phyloP scores from a whole-genome alignment of 2,113 vertebrate genomes.

The Laterallus jamaicensis region DNA sequence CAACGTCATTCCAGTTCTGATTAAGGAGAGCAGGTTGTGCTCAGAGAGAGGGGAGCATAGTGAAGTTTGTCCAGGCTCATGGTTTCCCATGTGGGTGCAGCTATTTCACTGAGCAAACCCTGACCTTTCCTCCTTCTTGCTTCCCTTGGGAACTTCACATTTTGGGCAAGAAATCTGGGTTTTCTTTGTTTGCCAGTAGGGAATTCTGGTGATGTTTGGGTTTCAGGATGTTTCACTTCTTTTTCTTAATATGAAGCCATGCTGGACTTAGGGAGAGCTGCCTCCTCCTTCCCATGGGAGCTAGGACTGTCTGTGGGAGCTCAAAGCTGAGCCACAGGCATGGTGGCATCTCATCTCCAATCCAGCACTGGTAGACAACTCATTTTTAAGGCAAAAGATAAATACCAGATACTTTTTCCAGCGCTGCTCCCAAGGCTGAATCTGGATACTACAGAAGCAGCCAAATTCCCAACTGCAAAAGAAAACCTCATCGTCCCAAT shows the following conservation, averaged over 20 bases:
- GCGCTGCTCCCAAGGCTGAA: not conserved
- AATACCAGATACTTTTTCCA: not conserved
- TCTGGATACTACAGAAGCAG: not conserved
- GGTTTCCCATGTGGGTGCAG: not conserved
- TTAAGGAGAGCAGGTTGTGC: slow-evolving; percentile 17
- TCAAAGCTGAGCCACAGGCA: accelerated
- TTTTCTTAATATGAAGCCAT: not conserved
- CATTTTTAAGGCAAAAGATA: not conserved
- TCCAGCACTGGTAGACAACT: not conserved
- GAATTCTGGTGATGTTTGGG: not conserved
- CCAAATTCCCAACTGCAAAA: not conserved
- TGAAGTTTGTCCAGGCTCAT: not conserved
- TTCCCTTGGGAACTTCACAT: not conserved
- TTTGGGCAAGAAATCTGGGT: not conserved
- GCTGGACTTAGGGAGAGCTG: accelerated
- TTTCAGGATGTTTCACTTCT: not conserved
- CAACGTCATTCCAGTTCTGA: slow-evolving; percentile 25
- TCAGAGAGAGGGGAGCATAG: not conserved
- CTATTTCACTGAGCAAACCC: not conserved
- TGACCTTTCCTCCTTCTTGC: not conserved
- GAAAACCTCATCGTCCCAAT: accelerated
- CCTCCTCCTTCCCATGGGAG: not conserved
- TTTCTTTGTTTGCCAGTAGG: not conserved
- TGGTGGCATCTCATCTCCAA: not conserved
- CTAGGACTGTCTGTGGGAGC: not conserved